phyloP scores from a whole-genome alignment of 2,797 vertebrate genomes.

The Anisognathus igniventris region DNA sequence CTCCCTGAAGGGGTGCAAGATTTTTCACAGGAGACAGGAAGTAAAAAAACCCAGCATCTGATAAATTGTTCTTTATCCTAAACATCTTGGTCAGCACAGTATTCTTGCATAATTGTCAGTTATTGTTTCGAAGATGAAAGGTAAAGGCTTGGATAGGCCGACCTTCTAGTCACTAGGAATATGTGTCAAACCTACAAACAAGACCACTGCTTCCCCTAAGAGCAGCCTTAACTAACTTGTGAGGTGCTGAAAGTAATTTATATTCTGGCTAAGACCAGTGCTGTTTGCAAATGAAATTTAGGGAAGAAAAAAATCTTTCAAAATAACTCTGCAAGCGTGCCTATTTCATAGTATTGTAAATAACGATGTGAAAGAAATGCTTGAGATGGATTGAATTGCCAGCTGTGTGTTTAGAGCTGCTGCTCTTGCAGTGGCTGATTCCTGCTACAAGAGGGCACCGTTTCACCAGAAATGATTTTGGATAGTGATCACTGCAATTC shows the following conservation, averaged over 20 bases:
- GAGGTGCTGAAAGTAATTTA: background rate
- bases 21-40: background rate
- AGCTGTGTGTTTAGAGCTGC: fast-evolving
- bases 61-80: background rate
- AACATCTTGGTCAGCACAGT: background rate
- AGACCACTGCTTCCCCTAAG: background rate
- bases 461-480: background rate
- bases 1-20: fast-evolving
- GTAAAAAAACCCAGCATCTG: background rate
- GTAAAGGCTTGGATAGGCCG: background rate
- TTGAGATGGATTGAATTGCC: background rate
- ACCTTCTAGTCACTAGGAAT: background rate
- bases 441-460: constrained; percentile 31
- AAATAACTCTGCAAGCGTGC: fast-evolving
- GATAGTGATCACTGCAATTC: background rate
- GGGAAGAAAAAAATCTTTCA: background rate
- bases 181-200: background rate
- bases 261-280: background rate
- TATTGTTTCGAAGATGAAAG: background rate
- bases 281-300: background rate
- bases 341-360: fast-evolving
- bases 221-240: background rate
- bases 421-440: background rate
- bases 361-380: background rate
- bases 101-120: background rate